Base-by-base conservation (phyloP, 2,797 vertebrate species). In the Phylloscopus collybita region DNA sequence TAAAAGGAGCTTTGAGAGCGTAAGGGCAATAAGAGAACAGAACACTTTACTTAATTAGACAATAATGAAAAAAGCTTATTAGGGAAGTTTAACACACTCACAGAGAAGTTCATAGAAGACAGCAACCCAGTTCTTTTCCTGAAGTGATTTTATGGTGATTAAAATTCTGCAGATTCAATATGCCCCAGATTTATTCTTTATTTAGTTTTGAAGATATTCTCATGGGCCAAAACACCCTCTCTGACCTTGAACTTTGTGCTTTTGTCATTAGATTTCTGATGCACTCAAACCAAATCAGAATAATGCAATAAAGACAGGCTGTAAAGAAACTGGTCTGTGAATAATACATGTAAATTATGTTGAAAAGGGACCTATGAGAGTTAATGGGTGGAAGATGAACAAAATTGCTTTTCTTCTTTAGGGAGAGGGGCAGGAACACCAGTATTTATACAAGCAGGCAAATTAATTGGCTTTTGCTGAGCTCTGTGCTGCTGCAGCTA, bases 401-500 rank as follows among this genome's bases (percentile, higher is more conserved):
- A 93, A 90, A 93, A 94, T 47, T 89, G 66, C 66, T 91, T 90
- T 88, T 79, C 64, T 90, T 92, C 72, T 93, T 90, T 32, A 81
- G 83, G 82, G 54, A 96, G 44, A 69, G 80, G 36, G 14, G 29
- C 42, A 80, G 45, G 56, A 69, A 90, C 34, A 57, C 27, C 30
- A 49, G 62, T 62, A 66, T 70, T 93, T 81, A 87, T 59, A 84
- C 56, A 79, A 89, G 66, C 13, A 32, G 36, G 66, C 26, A 79
- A 80, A 94, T 94, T 88, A 95, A 92, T 62, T 93, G 80, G 50
- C 76, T 90, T 94, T 92, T 94, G 51, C 73, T 88, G 76, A 94
- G 90, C 44, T 84, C 67, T 80, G 64, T 27, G 56, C 64, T 89
- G 84, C 56, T 89, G 60, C 51, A 86, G 80, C 56, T 62, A 56